phyloP scores from a whole-genome alignment of 2,888 invertebrate genomes.

The Ophion obscuratus region DNA sequence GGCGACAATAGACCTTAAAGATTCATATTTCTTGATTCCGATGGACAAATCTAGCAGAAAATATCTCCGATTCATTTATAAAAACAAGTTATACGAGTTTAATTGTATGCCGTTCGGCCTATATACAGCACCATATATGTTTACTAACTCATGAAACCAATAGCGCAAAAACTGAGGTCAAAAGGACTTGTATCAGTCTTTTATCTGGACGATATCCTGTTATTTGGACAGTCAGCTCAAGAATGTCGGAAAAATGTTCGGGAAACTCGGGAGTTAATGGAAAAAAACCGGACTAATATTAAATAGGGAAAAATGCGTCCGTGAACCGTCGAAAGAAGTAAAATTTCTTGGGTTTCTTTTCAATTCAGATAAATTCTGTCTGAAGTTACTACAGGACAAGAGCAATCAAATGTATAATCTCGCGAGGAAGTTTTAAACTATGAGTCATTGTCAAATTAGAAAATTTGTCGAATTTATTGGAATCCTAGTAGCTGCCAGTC shows the following conservation, averaged over 20 bases:
- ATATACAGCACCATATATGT: conserved; percentile 25
- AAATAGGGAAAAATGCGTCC: background rate
- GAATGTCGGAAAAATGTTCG: conserved; percentile 19
- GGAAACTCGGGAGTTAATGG: background rate
- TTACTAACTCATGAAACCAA: conserved; percentile 40
- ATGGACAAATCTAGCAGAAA: background rate
- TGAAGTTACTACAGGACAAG: too few relatives aligned
- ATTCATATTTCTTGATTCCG: too few relatives aligned
- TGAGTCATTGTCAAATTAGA: too few relatives aligned
- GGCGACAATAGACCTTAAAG: too few relatives aligned
- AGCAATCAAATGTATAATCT: too few relatives aligned
- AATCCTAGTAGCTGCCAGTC: too few relatives aligned
- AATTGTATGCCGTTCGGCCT: conserved; percentile 19
- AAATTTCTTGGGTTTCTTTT: too few relatives aligned
- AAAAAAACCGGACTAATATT: conserved; percentile 4
- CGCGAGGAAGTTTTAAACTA: too few relatives aligned
- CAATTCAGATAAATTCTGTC: too few relatives aligned
- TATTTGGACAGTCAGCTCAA: conserved; percentile 22
- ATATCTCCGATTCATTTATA: conserved; percentile 29
- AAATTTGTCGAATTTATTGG: too few relatives aligned
- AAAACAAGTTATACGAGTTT: conserved; percentile 22
- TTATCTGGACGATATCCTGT: conserved; percentile 32
- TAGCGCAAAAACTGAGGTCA: conserved; percentile 39
- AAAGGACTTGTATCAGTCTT: conserved; percentile 41
- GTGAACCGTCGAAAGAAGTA: too few relatives aligned